Evolutionary conservation across 1,140 invertebrate genomes (phyloP), one percentile per base, ranked within the genome.

Genomic region (Scaptomyza montana): DNA sequence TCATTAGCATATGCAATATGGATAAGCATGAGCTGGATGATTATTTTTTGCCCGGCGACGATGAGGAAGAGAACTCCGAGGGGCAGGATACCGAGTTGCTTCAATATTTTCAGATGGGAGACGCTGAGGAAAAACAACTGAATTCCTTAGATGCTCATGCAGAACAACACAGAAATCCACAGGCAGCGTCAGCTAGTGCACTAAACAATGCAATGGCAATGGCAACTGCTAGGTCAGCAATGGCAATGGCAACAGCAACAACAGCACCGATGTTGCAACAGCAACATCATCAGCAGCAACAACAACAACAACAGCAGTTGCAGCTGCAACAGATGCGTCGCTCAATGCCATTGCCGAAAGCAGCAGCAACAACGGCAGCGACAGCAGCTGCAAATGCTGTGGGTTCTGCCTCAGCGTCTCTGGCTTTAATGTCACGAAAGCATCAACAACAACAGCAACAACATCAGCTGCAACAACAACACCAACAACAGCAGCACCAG

Each of bases 1-100:
- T 95, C 2, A 94, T 94, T 47, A 95, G 94, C 80, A 94, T 96
- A 36, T 94, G 94, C 77, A 95, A 95, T 51, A 95, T 96, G 68
- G 95, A 96, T 80, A 95, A 95, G 43, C 95, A 96, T 79, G 95
- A 95, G 43, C 91, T 97, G 43, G 95, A 96, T 81, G 95, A 96
- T 92, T 96, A 96, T 90, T 91, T 91, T 77, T 93, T 96, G 74
- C 92, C 92, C 76, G 80, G 74, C 53, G 89, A 85, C 47, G 94
- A 95, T 19, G 76, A 89, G 13, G 94, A 95, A 47, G 94, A 94
- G 73, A 96, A 96, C 92, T 96, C 95, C 47, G 95, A 96, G 84
- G 96, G 96, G 77, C 95, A 95, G 78, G 96, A 97, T 80, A 95
- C 96, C 81, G 96, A 97, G 92, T 89, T 97, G 69, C 92, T 96